Percentiles rank a stretch among this genome's conserved stretches.
phyloP scores from a whole-genome alignment of 2,888 invertebrate genomes.

The Elmis aenea region DNA sequence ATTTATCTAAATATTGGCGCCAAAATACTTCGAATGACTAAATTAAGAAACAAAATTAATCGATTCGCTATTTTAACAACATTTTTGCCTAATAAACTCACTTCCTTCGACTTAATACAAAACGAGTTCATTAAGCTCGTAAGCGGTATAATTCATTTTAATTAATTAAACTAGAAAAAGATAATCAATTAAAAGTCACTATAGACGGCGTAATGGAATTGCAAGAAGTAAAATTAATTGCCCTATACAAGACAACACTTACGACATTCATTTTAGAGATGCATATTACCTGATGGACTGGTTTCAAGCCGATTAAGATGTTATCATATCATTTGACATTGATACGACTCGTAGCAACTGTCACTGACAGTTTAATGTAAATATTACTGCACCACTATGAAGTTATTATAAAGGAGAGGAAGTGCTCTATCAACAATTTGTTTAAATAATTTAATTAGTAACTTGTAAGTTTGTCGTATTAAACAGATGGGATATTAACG shows the following conservation, averaged over 20 bases:
- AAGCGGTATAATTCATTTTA: conserved; percentile 12
- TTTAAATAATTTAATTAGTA: conserved; percentile 10
- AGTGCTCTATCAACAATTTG: conserved; percentile 9
- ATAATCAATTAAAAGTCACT: conserved; percentile 9
- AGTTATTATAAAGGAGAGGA: conserved; percentile 7
- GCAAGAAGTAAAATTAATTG: conserved; percentile 26
- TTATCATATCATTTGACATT: conserved; percentile 31
- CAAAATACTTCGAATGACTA: too few species aligned
- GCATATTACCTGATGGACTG: conserved; percentile 31
- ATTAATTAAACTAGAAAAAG: conserved; percentile 15
- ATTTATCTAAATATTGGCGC: too few species aligned
- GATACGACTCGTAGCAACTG: conserved; percentile 22
- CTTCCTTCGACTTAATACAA: too few species aligned
- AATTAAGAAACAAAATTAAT: too few species aligned
- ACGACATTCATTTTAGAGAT: conserved; percentile 22
- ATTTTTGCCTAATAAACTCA: too few species aligned
- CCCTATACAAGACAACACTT: conserved; percentile 13
- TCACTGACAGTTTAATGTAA: conserved; percentile 19
- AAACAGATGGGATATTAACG: too few species aligned
- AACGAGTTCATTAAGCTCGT: conserved; percentile 14
- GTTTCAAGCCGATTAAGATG: conserved; percentile 34
- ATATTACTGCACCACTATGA: conserved; percentile 12
- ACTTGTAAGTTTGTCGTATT: too few species aligned
- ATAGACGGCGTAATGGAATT: conserved; percentile 13
- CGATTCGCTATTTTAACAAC: too few species aligned